These are phyloP conservation scores for Tragulus kanchil DNA, from an alignment of 2,113 vertebrate genomes.

Conservation along the genomic window DNA sequence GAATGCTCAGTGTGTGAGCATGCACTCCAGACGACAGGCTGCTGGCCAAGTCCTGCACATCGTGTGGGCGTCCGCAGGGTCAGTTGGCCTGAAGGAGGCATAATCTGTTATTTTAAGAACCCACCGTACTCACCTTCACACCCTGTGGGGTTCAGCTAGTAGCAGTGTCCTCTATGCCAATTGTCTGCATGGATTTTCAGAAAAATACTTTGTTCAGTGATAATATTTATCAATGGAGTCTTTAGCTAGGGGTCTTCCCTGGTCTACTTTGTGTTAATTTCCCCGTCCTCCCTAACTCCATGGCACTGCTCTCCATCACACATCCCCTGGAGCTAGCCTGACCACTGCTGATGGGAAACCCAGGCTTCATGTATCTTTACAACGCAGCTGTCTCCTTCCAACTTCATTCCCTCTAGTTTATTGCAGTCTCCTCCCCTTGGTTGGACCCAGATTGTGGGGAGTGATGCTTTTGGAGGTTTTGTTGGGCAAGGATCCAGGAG, in stretches of 20 bases:
- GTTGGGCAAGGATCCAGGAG: constrained; percentile 44
- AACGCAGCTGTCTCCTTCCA: constrained; percentile 29
- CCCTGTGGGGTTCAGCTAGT: too few species aligned
- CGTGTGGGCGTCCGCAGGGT: not conserved
- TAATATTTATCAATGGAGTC: not conserved
- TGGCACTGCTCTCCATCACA: not conserved
- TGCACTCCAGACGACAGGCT: too few species aligned
- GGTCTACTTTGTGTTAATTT: not conserved
- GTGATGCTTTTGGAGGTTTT: constrained; percentile 37
- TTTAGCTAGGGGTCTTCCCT: not conserved
- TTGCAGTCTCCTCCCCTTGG: not conserved
- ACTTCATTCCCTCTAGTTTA: constrained; percentile 14
- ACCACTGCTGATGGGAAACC: constrained; percentile 26
- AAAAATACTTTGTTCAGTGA: not conserved
- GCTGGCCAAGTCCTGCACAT: rapidly evolving
- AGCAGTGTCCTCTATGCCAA: not conserved
- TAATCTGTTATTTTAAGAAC: not conserved
- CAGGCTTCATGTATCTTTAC: not conserved
- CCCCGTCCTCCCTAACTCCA: not conserved
- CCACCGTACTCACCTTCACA: not conserved
- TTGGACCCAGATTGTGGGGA: not conserved
- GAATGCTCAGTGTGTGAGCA: not conserved
- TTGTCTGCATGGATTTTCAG: constrained; percentile 17
- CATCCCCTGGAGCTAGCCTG: not conserved
- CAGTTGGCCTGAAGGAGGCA: not conserved